These are phyloP conservation scores for Oedothorax gibbosus DNA, from an alignment of 1,140 invertebrate genomes.

Conservation along the genomic window DNA sequence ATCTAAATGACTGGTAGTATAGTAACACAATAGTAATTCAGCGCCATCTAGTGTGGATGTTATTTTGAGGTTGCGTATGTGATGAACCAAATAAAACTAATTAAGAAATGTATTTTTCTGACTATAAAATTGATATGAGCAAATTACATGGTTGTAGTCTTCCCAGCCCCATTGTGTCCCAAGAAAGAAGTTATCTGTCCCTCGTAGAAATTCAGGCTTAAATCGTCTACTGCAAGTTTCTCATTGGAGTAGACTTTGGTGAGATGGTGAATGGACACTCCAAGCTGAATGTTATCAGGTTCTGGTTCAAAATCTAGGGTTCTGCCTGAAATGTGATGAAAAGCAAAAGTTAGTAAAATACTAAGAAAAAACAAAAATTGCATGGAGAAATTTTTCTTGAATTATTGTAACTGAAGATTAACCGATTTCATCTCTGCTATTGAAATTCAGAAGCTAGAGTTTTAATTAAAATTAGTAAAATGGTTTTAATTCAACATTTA, in stretches of 20 bases:
- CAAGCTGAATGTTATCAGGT: conserved; percentile 69
- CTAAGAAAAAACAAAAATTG: neutral
- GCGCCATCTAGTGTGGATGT: too few relatives aligned
- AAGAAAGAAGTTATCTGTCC: conserved; percentile 76
- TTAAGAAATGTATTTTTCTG: neutral
- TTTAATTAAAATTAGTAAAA: too few relatives aligned
- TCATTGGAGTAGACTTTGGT: conserved; percentile 72
- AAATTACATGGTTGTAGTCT: conserved; percentile 75
- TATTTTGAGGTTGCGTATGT: too few relatives aligned
- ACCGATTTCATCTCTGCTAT: too few relatives aligned
- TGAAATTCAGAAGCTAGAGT: too few relatives aligned
- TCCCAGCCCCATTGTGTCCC: conserved; percentile 77
- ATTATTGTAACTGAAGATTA: neutral
- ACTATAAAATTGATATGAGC: neutral
- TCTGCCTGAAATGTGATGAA: neutral
- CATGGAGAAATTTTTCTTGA: neutral
- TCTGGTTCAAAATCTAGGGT: conserved; percentile 70
- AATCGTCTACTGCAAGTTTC: conserved; percentile 73
- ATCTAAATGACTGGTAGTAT: too few relatives aligned
- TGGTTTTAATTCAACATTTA: too few relatives aligned
- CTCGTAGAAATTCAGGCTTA: conserved; percentile 75
- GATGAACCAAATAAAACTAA: too few relatives aligned
- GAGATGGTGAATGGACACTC: conserved; percentile 72
- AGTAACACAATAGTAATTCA: too few relatives aligned
- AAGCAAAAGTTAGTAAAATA: neutral